Base-by-base conservation (phyloP, 2,797 vertebrate genomes). In the Spinus olivaceus region DNA sequence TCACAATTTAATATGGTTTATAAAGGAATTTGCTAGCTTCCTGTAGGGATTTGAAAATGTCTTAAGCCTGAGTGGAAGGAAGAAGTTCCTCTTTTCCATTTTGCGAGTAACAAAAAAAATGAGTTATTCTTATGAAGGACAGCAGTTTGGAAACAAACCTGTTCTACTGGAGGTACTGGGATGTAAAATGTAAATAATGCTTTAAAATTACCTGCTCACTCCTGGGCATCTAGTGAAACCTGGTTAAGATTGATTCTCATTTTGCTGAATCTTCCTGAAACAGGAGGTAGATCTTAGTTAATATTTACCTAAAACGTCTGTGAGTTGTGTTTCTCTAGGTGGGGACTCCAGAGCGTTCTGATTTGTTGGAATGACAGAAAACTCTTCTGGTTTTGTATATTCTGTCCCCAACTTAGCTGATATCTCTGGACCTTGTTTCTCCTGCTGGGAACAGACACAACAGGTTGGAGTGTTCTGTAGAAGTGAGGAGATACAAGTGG, bases 121-220 rank as follows among this genome's bases (percentile, higher is more conserved):
- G 6, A 32, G 4, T 8, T 21, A 12, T 14, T 59, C 8, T 12
- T 33, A 0, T 56, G 37, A 73, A 82, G 77, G 77, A 37, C 63
- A 72, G 32, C 8, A 50, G 44, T 60, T 91, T 91, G 77, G 42
- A 79, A 90, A 37, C 73, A 93, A 81, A 94, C 92, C 87, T 91
- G 92, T 94, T 96, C 19, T 79, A 77, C 90, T 76, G 77, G 94
- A 88, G 59, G 37, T 57, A 39, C 90, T 47, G 37, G 88, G 60
- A 66, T 92, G 74, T 83, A 69, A 83, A 90, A 90, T 88, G 50
- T 85, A 91, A 92, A 63, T 85, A 41, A 24, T 56, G 6, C 46
- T 84, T 71, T 85, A 11, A 60, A 93, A 56, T 71, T 13, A 28
- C 51, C 53, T 88, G 46, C 27, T 69, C 54, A 14, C 23, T 86